These are phyloP conservation scores for Ranitomeya imitator DNA, from an alignment of 2,113 vertebrate species.

Conservation along the genomic window DNA sequence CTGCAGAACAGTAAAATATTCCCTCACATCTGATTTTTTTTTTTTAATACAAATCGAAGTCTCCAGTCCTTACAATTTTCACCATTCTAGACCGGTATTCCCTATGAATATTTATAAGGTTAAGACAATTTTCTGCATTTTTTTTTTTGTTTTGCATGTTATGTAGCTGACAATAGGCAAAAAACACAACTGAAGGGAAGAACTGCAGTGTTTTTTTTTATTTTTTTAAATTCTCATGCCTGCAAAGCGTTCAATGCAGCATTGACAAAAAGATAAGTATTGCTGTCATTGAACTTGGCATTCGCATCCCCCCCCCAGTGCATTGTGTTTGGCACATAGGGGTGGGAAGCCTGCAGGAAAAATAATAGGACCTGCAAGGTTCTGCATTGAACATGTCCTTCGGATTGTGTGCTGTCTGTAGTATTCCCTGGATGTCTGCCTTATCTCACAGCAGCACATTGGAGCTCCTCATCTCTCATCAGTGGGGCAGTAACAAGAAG, in stretches of 20 bases:
- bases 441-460: conserved; percentile 56
- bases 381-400: conserved; percentile 33
- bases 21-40: no score
- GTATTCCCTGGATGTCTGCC: conserved; percentile 49
- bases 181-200: not conserved
- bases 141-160: not conserved
- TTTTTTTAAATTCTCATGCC: not conserved
- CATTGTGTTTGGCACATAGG: conserved; percentile 42
- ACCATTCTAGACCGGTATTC: not conserved
- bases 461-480: conserved; percentile 28
- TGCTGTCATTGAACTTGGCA: conserved; percentile 10
- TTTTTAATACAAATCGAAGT: not conserved
- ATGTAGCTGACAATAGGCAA: not conserved
- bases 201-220: conserved; percentile 17
- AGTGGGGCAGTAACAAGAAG: conserved; percentile 26
- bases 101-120: not conserved
- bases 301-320: not conserved
- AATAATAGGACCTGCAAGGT: conserved; percentile 34
- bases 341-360: conserved; percentile 23
- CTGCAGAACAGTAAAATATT: not conserved
- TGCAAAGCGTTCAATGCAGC: conserved; percentile 45
- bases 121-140: not conserved
- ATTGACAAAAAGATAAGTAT: conserved; percentile 45
- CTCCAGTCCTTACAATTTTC: not conserved
- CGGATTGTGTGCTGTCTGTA: conserved; percentile 24